Base-by-base conservation (phyloP, 1,140 invertebrate genomes). In the Leptopilina boulardi region DNA sequence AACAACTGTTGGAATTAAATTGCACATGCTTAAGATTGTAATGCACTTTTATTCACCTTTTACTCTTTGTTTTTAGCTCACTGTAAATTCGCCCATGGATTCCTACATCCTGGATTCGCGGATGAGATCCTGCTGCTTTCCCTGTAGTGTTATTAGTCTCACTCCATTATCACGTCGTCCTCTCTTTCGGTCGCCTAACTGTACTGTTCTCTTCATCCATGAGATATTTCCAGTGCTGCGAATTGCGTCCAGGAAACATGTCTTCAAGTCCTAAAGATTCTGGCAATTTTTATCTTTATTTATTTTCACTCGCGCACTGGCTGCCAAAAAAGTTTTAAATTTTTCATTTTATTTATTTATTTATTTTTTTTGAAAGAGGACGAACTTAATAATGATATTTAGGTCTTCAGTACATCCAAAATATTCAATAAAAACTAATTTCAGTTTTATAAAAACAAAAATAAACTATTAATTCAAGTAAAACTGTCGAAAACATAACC, bases 151-250 rank as follows among this genome's bases (percentile, higher is more conserved):
- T 78, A 85, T 86, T 83, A 85, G 83, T 84, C 82, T 77, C 80
- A 81, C 72, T 84, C 79, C 79, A 86, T 84, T 85, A 86, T 86
- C 74, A 42, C 70, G 42, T 73, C 56, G 75, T 71, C 70, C 70
- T 72, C 73, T 81, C 77, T 77, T 83, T 75, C 83, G 84, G 82
- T 82, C 84, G 80, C 26, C 77, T 88, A 89, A 89, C 87, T 86
- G 83, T 86, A 85, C 80, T 71, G 19, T 21, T 82, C 38, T 78
- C 77, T 74, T 78, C 74, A 80, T 78, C 70, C 70, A 51, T 73
- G 76, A 80, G 74, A 82, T 81, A 78, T 59, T 18, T 30, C 41
- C 47, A 70, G 38, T 15, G 44, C 72, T 74, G n/a, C n/a, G 71
- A 23, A 81, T 77, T 81, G 77, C 77, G 81, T 86, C 83, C 87